A percentile compares a stretch with the other conserved stretches of the same genome.
Evolutionary conservation across 2,888 invertebrate genomes (phyloP).

Genomic region (Sinodicranocentrus sp.): DNA sequence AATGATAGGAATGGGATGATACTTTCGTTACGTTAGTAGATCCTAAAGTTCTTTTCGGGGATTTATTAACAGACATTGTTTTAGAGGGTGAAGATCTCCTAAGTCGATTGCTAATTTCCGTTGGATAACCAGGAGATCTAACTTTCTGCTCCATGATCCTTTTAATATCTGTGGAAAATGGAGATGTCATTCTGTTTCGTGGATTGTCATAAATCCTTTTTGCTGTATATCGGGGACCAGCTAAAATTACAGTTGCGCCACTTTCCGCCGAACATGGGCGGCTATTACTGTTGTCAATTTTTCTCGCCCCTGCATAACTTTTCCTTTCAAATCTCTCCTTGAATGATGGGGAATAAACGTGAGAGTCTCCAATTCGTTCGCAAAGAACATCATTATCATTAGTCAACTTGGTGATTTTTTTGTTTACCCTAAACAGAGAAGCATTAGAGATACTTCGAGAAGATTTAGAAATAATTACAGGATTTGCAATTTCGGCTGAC

Average conservation of each 20-base stretch:
- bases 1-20: no score
- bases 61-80: no score
- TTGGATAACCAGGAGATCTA: no score
- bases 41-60: no score
- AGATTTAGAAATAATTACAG: background rate
- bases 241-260: background rate
- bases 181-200: background rate
- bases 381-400: no score
- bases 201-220: background rate
- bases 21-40: no score
- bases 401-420: no score
- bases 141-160: background rate
- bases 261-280: slow-evolving; percentile 9
- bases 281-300: background rate
- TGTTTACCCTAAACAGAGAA: background rate
- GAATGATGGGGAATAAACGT: background rate
- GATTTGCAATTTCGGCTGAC: background rate
- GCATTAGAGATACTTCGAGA: background rate
- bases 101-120: no score
- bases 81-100: no score
- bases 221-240: background rate
- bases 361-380: background rate
- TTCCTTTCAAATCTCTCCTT: slow-evolving; percentile 8
- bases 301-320: background rate
- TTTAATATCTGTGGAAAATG: background rate